Percentiles rank a stretch among this genome's conserved stretches.
Evolutionary conservation across 2,888 invertebrate species (phyloP).

Genomic region (Coenonympha arcania): DNA sequence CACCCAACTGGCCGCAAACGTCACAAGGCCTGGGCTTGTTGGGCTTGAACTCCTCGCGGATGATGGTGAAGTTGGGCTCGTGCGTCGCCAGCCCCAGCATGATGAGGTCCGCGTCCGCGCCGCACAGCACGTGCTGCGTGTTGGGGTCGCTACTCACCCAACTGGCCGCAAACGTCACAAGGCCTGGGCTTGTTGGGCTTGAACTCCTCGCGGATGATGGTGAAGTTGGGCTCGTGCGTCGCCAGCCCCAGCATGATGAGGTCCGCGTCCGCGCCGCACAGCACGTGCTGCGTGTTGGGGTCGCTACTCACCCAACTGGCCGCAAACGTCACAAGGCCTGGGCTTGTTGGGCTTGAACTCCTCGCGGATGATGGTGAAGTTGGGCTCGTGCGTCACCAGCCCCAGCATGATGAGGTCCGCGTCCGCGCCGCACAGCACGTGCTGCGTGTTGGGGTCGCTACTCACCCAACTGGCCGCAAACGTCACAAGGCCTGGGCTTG

Average conservation of each 20-base stretch:
- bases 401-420: slow-evolving; percentile 99
- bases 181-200: slow-evolving; percentile 96
- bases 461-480: slow-evolving; percentile 93
- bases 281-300: slow-evolving; percentile 97
- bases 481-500: slow-evolving; percentile 94
- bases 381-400: slow-evolving; percentile 97
- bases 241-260: slow-evolving; percentile 98
- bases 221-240: slow-evolving; percentile 99
- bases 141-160: slow-evolving; percentile 98
- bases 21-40: slow-evolving; percentile 97
- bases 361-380: slow-evolving; percentile 98
- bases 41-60: slow-evolving; percentile 98
- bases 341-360: slow-evolving; percentile 99
- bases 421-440: slow-evolving; percentile 98
- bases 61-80: slow-evolving; percentile 99
- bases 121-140: slow-evolving; percentile 97
- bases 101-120: slow-evolving; percentile 98
- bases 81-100: slow-evolving; percentile 99
- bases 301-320: slow-evolving; percentile 90
- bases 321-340: slow-evolving; percentile 95
- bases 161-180: slow-evolving; percentile 94
- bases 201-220: slow-evolving; percentile 98
- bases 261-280: slow-evolving; percentile 99
- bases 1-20: slow-evolving; percentile 91
- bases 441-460: slow-evolving; percentile 98